Base-by-base conservation (phyloP, 1,140 invertebrate species). In the Capitella teleta region DNA sequence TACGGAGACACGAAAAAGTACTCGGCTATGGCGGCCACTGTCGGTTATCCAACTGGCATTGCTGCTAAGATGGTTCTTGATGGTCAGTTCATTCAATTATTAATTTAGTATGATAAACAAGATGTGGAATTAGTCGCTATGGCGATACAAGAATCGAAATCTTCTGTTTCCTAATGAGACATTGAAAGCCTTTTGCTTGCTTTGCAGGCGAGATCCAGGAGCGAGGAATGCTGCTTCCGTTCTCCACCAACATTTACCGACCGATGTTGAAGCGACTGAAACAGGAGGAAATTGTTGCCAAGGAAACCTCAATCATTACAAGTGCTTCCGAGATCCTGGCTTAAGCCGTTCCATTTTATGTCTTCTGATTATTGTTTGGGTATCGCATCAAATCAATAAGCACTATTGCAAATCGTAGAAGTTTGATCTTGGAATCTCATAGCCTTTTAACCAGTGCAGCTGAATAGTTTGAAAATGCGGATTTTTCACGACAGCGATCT, bases 11-110 rank as follows among this genome's bases (percentile, higher is more conserved):
- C 73, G 10, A 5, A 74, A 38, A 43, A 54, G 18, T 87, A 88
- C 64, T 95, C 92, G 0, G 96, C 95, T 4, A 98, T 99, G 96
- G 89, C 94, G 1, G 83, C 87, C 61, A 95, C 91, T 16, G 96
- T 99, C 5, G 94, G 95, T 3, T 85, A 93, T 61, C 94, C 95
- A 0, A 82, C 88, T 4, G 95, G 89, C 5, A 97, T 99, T 60
- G 89, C 93, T 4, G 82, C 88, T 0, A 92, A 95, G 72, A 98
- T 99, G 95, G 80, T 98, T 25, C 74, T 98, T 4, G 88, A 95
- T 73, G 92, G 87, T 88, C 74, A 74, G 58, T 59, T 28, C 16
- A n/a, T n/a, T n/a, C n/a, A n/a, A n/a, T n/a, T n/a, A n/a, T n/a
- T n/a, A n/a, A n/a, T n/a, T n/a, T n/a, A n/a, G n/a, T n/a, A n/a